Base-by-base conservation (phyloP, 2,113 vertebrate genomes). In the Dissostichus mawsoni region DNA sequence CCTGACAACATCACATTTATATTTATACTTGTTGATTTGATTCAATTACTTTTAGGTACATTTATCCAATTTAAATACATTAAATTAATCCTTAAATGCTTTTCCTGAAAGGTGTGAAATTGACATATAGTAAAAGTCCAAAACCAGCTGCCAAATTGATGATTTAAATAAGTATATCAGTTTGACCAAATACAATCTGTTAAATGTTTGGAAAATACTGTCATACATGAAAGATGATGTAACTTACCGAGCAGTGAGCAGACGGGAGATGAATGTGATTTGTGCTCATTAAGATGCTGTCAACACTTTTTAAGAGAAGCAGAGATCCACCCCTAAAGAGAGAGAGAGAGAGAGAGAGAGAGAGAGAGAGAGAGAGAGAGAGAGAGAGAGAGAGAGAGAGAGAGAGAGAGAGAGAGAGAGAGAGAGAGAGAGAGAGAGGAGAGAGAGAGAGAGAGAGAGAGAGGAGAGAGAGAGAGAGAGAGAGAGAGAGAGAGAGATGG, bases 251-350 rank as follows among this genome's bases (percentile, higher is more conserved):
- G 55, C 56, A 36, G 62, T 5, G 36, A 61, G 50, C 0, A 8
- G 75, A 82, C 16, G 67, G 66, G 8, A 36, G 16, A 45, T 8
- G 33, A 23, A 51, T 51, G 11, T 47, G 33, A n/a, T 70, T 44
- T 76, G 0, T 52, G 36, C 7, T 70, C 4, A 62, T 51, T 70
- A 55, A 48, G 23, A 69, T 41, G 65, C 52, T 17, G 67, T 8
- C 18, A 12, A 5, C 13, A 55, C 25, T 69, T 66, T 56, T 53
- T 82, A 82, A 29, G 48, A 13, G 8, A 17, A 5, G 25, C 10
- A 51, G 13, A 55, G 89, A 78, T 67, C 89, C 86, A 65, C 79
- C 76, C 86, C 68, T 63, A 12, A 0, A 59, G 29, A 58, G 16
- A 20, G n/a, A 44, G 9, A 51, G 12, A 23, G 63, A 41, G 52